A percentile compares a stretch with the other conserved stretches of the same genome.
Conservation (phyloP, 92 coral and sea anemone genomes). For the Muricea muricata region DNA sequence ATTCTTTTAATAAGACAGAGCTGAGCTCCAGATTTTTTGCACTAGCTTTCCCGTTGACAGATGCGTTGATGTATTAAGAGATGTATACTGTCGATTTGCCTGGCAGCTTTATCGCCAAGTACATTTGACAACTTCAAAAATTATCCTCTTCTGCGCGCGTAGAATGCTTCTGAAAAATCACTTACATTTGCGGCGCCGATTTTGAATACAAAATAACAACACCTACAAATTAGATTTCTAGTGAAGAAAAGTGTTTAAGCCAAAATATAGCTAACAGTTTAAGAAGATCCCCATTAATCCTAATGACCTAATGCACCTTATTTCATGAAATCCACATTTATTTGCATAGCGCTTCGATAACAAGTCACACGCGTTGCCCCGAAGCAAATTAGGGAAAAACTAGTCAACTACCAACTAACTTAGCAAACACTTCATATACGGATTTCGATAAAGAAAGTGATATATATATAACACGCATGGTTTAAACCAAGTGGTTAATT, state of each 20-base stretch:
- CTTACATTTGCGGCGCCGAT: slow-evolving; percentile 5
- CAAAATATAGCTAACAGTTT: not conserved
- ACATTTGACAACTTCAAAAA: slow-evolving; percentile 20
- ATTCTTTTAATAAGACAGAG: not conserved
- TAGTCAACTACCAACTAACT: not conserved
- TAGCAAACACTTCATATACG: not conserved
- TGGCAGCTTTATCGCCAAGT: slow-evolving; percentile 18
- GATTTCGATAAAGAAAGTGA: slow-evolving; percentile 10
- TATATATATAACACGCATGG: not conserved
- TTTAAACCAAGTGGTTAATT: not conserved
- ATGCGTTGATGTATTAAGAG: slow-evolving; percentile 16
- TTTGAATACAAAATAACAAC: slow-evolving; percentile 14
- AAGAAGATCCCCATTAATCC: slow-evolving; percentile 1
- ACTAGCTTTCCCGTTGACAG: slow-evolving; percentile 15
- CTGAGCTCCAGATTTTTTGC: not conserved
- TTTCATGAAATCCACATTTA: slow-evolving; percentile 4
- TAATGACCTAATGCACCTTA: slow-evolving; percentile 6
- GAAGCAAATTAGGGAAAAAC: not conserved
- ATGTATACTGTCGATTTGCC: not conserved
- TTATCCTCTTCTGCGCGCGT: not conserved
- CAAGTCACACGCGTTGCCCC: not conserved
- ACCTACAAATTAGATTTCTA: not conserved
- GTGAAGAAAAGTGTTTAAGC: not conserved
- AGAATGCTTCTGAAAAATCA: not conserved
- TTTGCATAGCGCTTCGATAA: not conserved